Conservation (phyloP, 1,140 invertebrate species). For the Lysiphlebus fabarum region DNA sequence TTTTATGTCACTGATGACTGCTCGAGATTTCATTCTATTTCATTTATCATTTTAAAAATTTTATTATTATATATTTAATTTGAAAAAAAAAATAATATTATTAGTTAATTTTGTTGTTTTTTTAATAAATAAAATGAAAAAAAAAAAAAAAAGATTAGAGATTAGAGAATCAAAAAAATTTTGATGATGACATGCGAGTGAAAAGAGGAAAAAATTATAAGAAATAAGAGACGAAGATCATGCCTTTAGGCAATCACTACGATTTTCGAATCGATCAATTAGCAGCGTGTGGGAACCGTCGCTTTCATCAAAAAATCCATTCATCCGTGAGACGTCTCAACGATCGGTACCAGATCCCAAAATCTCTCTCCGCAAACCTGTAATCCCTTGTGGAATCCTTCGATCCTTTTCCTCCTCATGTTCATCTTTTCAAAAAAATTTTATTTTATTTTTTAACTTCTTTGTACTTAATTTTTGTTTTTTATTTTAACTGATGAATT, state of each 20-base stretch:
- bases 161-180: conserved; percentile 16
- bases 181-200: conserved; percentile 25
- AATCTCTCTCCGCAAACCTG: conserved; percentile 41
- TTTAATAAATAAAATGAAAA: not conserved
- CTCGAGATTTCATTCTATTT: not conserved
- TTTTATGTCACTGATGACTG: conserved; percentile 1
- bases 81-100: too few relatives aligned
- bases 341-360: conserved; percentile 45
- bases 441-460: conserved; percentile 16
- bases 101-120: too few relatives aligned
- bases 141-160: conserved; percentile 16
- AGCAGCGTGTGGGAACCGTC: conserved; percentile 55
- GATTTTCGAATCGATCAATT: conserved; percentile 58
- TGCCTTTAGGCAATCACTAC: conserved; percentile 47
- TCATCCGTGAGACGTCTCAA: conserved; percentile 33
- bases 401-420: conserved; percentile 34
- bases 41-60: not conserved
- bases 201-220: conserved; percentile 24
- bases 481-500: conserved; percentile 8
- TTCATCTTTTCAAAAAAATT: conserved; percentile 21
- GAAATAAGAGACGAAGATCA: conserved; percentile 32
- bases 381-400: conserved; percentile 26
- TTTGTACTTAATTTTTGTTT: not conserved
- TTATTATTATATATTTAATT: too few relatives aligned
- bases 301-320: conserved; percentile 30